Conservation (phyloP, 2,113 vertebrate species). For the Ursus arctos region DNA sequence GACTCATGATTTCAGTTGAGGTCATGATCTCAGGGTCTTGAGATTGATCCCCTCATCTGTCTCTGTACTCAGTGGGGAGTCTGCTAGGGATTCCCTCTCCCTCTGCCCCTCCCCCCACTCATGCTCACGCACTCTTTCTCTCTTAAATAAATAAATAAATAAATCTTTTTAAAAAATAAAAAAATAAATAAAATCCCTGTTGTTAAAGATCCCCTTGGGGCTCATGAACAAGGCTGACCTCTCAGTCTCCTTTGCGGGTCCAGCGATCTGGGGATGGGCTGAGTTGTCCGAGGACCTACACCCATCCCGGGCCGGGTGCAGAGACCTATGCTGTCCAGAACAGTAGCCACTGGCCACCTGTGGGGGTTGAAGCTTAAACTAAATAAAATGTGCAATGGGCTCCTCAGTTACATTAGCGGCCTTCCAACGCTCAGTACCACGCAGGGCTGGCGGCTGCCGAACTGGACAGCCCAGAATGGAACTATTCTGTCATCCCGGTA, state of each 20-base stretch:
- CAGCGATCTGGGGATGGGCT: neutral
- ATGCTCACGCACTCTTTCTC: too few relatives aligned
- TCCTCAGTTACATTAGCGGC: neutral
- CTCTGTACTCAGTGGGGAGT: too few relatives aligned
- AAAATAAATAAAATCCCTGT: neutral
- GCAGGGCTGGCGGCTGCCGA: fast-evolving
- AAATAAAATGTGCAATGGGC: neutral
- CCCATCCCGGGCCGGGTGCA: neutral
- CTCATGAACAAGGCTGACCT: neutral
- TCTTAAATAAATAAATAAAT: too few relatives aligned
- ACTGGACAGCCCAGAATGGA: neutral
- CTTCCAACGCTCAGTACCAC: neutral
- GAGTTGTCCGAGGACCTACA: neutral
- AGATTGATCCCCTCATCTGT: too few relatives aligned
- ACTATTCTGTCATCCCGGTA: neutral
- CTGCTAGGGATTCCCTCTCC: too few relatives aligned
- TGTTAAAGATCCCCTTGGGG: neutral
- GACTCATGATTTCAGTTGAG: neutral
- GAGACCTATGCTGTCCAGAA: neutral
- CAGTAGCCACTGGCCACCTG: neutral
- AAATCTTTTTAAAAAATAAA: too few relatives aligned
- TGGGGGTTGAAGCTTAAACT: neutral
- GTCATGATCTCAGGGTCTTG: neutral
- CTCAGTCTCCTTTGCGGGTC: neutral
- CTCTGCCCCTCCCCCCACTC: too few relatives aligned